Evolutionary conservation across 2,113 vertebrate species (phyloP).

Genomic region (Falco punctatus): DNA sequence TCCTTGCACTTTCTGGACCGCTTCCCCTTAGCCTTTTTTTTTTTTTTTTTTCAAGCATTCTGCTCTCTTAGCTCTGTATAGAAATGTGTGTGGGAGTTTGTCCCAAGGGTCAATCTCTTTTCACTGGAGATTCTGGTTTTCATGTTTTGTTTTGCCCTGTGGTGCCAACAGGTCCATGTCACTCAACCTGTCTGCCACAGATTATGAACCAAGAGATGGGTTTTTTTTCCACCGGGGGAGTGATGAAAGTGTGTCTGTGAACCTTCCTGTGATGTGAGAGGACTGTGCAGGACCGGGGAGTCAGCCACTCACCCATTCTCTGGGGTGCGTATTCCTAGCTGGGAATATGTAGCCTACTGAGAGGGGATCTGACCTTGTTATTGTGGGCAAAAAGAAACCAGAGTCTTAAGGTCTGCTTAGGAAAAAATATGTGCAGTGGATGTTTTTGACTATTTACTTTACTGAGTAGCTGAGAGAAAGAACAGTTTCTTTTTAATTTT

Average conservation of each 20-base stretch:
- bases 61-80: neutral
- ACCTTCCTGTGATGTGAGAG: neutral
- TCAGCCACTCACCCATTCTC: neutral
- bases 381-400: neutral
- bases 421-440: neutral
- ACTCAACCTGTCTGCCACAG: neutral
- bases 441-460: constrained; percentile 15
- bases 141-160: neutral
- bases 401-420: neutral
- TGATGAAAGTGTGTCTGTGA: neutral
- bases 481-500: constrained; percentile 17
- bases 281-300: neutral
- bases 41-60: neutral
- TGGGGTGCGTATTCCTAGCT: neutral
- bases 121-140: neutral
- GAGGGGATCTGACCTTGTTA: neutral
- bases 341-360: neutral
- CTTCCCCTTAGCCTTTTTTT: neutral
- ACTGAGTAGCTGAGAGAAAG: neutral
- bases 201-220: fast-evolving
- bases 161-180: neutral
- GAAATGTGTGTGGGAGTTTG: neutral
- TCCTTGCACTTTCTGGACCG: neutral
- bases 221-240: fast-evolving
- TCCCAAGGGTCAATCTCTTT: neutral